phyloP scores from a whole-genome alignment of 2,797 vertebrate species.

The Anguilla anguilla region DNA sequence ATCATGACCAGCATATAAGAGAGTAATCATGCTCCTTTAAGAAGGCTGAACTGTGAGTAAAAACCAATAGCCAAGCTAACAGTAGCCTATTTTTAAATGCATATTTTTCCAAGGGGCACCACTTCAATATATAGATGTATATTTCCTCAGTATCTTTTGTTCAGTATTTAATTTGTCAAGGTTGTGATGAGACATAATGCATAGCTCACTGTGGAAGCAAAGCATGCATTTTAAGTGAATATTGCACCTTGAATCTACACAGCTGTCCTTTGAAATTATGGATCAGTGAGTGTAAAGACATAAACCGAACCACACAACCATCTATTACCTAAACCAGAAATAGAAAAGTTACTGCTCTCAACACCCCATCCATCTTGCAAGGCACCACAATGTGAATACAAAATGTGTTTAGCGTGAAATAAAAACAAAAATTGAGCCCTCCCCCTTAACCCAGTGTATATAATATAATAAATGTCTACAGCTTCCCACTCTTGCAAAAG shows the following conservation, averaged over 20 bases:
- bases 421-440: background rate
- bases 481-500: background rate
- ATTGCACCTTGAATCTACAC: background rate
- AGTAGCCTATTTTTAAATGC: background rate
- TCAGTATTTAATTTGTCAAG: background rate
- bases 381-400: background rate
- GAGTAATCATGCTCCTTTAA: conserved; percentile 32
- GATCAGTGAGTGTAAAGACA: background rate
- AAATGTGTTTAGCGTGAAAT: conserved; percentile 1
- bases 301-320: background rate
- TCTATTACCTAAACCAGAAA: background rate
- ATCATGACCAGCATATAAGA: conserved; percentile 1
- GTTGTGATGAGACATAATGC: background rate
- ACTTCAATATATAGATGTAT: conserved; percentile 7
- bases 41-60: conserved; percentile 33
- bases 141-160: conserved; percentile 11
- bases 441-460: background rate
- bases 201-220: background rate
- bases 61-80: conserved; percentile 29
- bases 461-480: background rate
- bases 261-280: background rate
- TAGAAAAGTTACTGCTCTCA: background rate
- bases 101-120: conserved; percentile 27
- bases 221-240: background rate
- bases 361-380: background rate